phyloP scores from a whole-genome alignment of 2,888 invertebrate species.

The Apomyelois bistriatella region DNA sequence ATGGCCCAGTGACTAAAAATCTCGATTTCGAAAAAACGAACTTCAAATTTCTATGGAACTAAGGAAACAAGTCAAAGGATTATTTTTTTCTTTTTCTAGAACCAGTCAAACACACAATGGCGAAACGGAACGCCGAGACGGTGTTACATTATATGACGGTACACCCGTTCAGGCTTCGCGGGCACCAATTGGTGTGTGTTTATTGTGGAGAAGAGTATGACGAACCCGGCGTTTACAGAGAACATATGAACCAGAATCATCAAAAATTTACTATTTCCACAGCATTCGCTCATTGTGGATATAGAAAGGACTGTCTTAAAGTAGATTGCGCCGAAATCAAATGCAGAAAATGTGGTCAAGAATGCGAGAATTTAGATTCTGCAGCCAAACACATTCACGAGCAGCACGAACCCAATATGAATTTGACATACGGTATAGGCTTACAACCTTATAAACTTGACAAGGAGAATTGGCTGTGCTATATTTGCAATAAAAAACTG shows the following conservation, averaged over 20 bases:
- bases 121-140: constrained; percentile 62
- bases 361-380: constrained; percentile 41
- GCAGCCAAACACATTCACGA: constrained; percentile 49
- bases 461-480: constrained; percentile 52
- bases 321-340: constrained; percentile 55
- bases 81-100: constrained; percentile 53
- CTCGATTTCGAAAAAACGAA: too few species aligned
- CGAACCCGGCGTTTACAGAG: constrained; percentile 49
- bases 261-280: constrained; percentile 47
- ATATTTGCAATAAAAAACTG: constrained; percentile 47
- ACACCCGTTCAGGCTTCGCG: constrained; percentile 63
- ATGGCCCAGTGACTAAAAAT: too few species aligned
- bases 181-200: constrained; percentile 56
- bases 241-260: constrained; percentile 50
- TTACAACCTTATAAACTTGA: constrained; percentile 58
- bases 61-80: neutral
- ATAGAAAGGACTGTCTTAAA: constrained; percentile 53
- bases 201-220: constrained; percentile 61
- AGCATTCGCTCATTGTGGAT: constrained; percentile 55
- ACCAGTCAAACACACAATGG: constrained; percentile 44
- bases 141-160: constrained; percentile 62
- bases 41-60: too few species aligned
- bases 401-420: constrained; percentile 40
- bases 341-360: constrained; percentile 47
- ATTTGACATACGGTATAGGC: constrained; percentile 46